Evolutionary conservation across 2,113 vertebrate species (phyloP).

Genomic region (Trematomus loennbergii): DNA sequence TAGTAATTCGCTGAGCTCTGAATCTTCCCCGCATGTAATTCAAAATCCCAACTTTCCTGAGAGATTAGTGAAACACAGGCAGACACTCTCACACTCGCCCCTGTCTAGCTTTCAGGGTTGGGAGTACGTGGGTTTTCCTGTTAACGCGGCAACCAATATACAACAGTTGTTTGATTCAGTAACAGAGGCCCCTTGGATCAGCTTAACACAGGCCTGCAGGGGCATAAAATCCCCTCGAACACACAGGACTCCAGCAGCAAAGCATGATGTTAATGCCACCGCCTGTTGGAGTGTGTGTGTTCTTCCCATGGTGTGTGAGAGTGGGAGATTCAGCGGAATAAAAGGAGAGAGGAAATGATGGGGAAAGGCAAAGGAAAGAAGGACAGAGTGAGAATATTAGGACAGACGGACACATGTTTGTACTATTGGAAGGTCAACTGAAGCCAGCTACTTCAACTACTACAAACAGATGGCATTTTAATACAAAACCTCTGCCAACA

Average conservation of each 20-base stretch:
- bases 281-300: slow-evolving; percentile 10
- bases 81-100: neutral
- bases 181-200: slow-evolving; percentile 35
- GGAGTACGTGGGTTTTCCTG: slow-evolving; percentile 10
- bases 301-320: neutral
- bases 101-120: neutral
- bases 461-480: slow-evolving; percentile 55
- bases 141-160: slow-evolving; percentile 18
- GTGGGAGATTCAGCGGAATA: slow-evolving; percentile 7
- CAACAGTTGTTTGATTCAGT: slow-evolving; percentile 54
- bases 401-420: slow-evolving; percentile 15
- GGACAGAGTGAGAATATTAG: slow-evolving; percentile 4
- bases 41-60: neutral
- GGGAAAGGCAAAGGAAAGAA: neutral
- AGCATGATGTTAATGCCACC: slow-evolving; percentile 17
- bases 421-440: slow-evolving; percentile 11
- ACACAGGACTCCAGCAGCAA: slow-evolving; percentile 19
- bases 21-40: neutral
- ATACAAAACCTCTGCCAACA: slow-evolving; percentile 27
- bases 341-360: neutral
- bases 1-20: neutral
- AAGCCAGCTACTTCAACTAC: slow-evolving; percentile 37
- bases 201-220: slow-evolving; percentile 43
- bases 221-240: slow-evolving; percentile 49
- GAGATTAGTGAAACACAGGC: slow-evolving; percentile 27